Evolutionary conservation across 1,140 invertebrate genomes (phyloP).

Genomic region (Prorops nasuta): DNA sequence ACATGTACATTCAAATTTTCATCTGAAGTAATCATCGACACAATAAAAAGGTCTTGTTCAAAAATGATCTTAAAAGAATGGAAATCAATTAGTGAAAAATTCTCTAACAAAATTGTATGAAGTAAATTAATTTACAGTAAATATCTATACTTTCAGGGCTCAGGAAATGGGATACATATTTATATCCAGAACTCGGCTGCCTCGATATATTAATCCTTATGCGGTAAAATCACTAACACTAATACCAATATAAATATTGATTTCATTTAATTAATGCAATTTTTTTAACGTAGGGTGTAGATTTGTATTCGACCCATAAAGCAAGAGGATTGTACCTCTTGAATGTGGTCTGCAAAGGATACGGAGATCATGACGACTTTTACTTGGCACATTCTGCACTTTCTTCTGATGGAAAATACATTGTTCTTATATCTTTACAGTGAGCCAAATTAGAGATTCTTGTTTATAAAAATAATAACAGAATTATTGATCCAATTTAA

Average conservation of each 20-base stretch:
- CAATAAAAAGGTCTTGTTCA: conserved; percentile 68
- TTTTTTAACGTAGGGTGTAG: conserved; percentile 59
- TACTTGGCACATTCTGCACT: conserved; percentile 73
- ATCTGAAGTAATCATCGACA: conserved; percentile 67
- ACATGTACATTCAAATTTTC: conserved; percentile 62
- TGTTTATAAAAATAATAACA: neutral
- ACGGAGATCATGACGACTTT: conserved; percentile 66
- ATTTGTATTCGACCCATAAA: conserved; percentile 64
- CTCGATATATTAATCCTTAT: conserved; percentile 68
- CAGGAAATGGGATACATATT: conserved; percentile 70
- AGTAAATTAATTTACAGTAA: conserved; percentile 4
- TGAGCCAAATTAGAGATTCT: conserved; percentile 30
- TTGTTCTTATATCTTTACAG: conserved; percentile 56
- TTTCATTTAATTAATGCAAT: conserved; percentile 1
- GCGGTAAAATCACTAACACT: conserved; percentile 53
- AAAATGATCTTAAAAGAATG: no score
- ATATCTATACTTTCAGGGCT: conserved; percentile 53
- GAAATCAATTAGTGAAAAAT: no score
- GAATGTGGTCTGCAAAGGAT: conserved; percentile 61
- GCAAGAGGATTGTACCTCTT: conserved; percentile 66
- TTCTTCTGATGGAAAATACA: conserved; percentile 55
- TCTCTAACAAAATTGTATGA: neutral
- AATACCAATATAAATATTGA: conserved; percentile 8
- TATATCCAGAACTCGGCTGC: conserved; percentile 65
- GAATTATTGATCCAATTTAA: neutral